A percentile compares a stretch with the other conserved stretches of the same genome.
These are phyloP conservation scores for Autographa pulchrina DNA, from an alignment of 2,888 invertebrate genomes.

Conservation along the genomic window DNA sequence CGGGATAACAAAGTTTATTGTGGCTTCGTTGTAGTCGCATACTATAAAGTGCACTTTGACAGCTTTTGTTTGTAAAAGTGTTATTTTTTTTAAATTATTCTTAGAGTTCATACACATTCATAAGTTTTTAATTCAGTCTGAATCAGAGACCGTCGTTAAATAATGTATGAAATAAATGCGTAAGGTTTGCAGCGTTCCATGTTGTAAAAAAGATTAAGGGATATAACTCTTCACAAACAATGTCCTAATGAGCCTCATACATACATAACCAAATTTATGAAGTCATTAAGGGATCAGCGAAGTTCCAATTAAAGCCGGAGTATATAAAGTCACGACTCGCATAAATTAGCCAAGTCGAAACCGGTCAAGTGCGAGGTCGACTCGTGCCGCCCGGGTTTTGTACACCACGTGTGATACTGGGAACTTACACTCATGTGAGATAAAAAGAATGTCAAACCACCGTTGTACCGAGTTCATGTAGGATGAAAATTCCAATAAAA, in stretches of 20 bases:
- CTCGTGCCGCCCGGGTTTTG: not conserved
- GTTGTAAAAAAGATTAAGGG: constrained; percentile 6
- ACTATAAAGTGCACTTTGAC: not conserved
- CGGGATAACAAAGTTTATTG: constrained; percentile 4
- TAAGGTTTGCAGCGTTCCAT: not conserved
- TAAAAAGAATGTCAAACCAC: not conserved
- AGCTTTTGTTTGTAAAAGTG: not conserved
- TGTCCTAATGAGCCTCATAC: constrained; percentile 4
- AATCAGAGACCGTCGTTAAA: not conserved
- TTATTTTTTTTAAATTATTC: no score
- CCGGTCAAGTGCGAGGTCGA: constrained; percentile 7
- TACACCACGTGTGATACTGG: not conserved
- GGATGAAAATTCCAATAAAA: not conserved
- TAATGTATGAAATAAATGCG: not conserved
- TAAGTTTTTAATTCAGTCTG: constrained; percentile 1
- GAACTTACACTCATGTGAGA: not conserved
- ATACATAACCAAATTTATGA: constrained; percentile 8
- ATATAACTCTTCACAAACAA: constrained; percentile 1
- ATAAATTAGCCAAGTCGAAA: constrained; percentile 1
- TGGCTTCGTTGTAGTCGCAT: not conserved
- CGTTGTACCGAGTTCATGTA: not conserved
- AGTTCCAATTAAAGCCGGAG: constrained; percentile 3
- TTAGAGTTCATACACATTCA: not conserved
- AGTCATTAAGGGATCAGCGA: constrained; percentile 6
- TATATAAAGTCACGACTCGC: constrained; percentile 4